Percentiles rank a stretch among this genome's conserved stretches.
These are phyloP conservation scores for Sander vitreus DNA, from an alignment of 2,113 vertebrate genomes.

Conservation along the genomic window DNA sequence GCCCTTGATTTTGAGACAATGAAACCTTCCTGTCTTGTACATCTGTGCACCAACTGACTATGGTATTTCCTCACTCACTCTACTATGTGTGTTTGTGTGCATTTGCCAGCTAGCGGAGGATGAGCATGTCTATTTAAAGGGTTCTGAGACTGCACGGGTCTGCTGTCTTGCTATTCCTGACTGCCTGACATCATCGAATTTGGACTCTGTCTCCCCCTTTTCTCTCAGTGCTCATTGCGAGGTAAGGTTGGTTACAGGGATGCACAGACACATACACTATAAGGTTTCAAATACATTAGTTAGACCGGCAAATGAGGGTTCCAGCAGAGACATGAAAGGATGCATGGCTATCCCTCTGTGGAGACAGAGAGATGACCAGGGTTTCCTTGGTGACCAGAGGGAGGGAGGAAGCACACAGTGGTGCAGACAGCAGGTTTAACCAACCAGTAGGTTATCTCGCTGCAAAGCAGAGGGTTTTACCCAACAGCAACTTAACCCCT, in stretches of 20 bases:
- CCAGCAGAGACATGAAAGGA: slow-evolving; percentile 21
- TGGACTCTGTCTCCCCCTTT: slow-evolving; percentile 51
- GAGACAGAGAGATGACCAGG: slow-evolving; percentile 24
- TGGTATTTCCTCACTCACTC: slow-evolving; percentile 75
- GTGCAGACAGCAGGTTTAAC: background rate
- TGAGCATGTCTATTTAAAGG: slow-evolving; percentile 76
- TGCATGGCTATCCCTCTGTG: slow-evolving; percentile 7
- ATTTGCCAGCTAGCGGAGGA: slow-evolving; percentile 62
- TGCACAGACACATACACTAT: background rate
- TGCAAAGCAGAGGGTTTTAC: slow-evolving; percentile 42
- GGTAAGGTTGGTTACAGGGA: slow-evolving; percentile 58
- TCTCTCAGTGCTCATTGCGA: slow-evolving; percentile 45
- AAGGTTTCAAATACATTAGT: slow-evolving; percentile 12
- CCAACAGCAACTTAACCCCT: slow-evolving; percentile 59
- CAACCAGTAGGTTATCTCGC: background rate
- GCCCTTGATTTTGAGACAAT: slow-evolving; percentile 48
- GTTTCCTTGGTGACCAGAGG: slow-evolving; percentile 53
- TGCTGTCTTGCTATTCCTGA: slow-evolving; percentile 67
- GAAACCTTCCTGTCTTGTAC: slow-evolving; percentile 57
- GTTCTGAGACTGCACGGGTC: slow-evolving; percentile 57
- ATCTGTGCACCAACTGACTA: slow-evolving; percentile 68
- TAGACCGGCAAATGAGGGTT: background rate
- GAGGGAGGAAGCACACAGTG: slow-evolving; percentile 19
- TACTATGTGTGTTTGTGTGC: slow-evolving; percentile 60
- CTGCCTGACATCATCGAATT: slow-evolving; percentile 50